Evolutionary conservation across 2,888 invertebrate species (phyloP).

Genomic region (Drosophila macrothrix): DNA sequence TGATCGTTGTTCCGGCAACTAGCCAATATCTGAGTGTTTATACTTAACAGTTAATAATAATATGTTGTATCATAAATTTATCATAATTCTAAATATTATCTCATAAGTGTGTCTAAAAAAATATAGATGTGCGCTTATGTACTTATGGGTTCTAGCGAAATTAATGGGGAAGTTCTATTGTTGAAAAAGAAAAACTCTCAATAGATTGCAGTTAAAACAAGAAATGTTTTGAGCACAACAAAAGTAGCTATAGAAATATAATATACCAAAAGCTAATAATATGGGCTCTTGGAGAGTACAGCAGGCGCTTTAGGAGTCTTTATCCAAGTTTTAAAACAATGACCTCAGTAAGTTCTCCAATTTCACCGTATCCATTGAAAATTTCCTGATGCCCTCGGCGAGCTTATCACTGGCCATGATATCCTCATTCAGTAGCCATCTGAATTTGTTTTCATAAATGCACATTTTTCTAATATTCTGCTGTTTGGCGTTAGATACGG

Average conservation of each 20-base stretch:
- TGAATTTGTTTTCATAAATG: slow-evolving; percentile 93
- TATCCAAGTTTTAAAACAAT: background rate
- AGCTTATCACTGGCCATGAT: slow-evolving; percentile 99
- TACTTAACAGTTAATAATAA: background rate
- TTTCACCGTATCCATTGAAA: slow-evolving; percentile 96
- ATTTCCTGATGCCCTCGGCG: slow-evolving; percentile 98
- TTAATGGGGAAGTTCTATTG: background rate
- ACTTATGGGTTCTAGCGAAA: slow-evolving; percentile 1
- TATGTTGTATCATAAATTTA: slow-evolving; percentile 27
- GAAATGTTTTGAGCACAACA: background rate
- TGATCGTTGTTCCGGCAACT: slow-evolving; percentile 1
- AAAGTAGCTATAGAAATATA: background rate
- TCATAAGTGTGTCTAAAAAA: slow-evolving; percentile 29
- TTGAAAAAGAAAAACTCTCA: slow-evolving; percentile 4
- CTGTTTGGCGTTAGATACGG: slow-evolving; percentile 87
- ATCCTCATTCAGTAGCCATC: slow-evolving; percentile 98
- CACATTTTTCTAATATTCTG: slow-evolving; percentile 90
- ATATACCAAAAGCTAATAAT: background rate
- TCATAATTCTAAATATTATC: slow-evolving; percentile 15
- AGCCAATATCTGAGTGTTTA: slow-evolving; percentile 33
- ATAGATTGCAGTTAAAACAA: slow-evolving; percentile 8
- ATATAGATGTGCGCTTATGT: slow-evolving; percentile 19
- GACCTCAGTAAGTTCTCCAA: slow-evolving; percentile 88
- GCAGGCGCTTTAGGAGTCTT: background rate
- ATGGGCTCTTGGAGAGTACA: background rate